These are phyloP conservation scores for Nannoperca australis DNA, from an alignment of 2,797 vertebrate genomes.

Conservation along the genomic window DNA sequence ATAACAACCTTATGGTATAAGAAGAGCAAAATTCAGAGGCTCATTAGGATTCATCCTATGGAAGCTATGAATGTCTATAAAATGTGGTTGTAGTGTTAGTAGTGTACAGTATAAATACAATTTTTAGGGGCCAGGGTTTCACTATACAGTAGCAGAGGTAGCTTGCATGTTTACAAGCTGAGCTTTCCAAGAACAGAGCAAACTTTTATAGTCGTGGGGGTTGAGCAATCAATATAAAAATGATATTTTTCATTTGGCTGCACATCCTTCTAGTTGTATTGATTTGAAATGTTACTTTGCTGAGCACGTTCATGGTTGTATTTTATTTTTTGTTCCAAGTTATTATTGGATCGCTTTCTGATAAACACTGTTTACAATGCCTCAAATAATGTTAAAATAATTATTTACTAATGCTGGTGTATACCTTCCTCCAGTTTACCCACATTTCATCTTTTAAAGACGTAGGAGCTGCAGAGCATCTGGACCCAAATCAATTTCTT, in stretches of 20 bases:
- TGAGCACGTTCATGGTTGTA: too few species aligned
- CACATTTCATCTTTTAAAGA: not conserved
- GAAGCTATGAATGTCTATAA: too few species aligned
- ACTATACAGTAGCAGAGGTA: not conserved
- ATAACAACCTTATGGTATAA: too few species aligned
- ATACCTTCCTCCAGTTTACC: not conserved
- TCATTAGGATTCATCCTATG: too few species aligned
- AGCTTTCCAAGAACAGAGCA: not conserved
- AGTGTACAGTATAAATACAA: too few species aligned
- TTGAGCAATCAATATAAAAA: not conserved
- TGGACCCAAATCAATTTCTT: not conserved
- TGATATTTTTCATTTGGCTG: not conserved
- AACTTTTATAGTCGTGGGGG: not conserved
- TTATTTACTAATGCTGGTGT: not conserved
- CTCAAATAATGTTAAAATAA: not conserved
- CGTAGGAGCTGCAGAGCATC: not conserved
- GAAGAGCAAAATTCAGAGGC: too few species aligned
- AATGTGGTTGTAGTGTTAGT: too few species aligned
- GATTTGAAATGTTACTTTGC: not conserved
- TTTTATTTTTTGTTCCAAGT: not conserved
- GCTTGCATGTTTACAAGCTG: not conserved
- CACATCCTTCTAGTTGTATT: not conserved
- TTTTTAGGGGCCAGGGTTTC: too few species aligned
- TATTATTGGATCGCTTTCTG: not conserved
- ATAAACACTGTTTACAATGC: not conserved